Percentiles rank a stretch among this genome's conserved stretches.
Conservation (phyloP, 2,797 vertebrate species). For the Alosa sapidissima region DNA sequence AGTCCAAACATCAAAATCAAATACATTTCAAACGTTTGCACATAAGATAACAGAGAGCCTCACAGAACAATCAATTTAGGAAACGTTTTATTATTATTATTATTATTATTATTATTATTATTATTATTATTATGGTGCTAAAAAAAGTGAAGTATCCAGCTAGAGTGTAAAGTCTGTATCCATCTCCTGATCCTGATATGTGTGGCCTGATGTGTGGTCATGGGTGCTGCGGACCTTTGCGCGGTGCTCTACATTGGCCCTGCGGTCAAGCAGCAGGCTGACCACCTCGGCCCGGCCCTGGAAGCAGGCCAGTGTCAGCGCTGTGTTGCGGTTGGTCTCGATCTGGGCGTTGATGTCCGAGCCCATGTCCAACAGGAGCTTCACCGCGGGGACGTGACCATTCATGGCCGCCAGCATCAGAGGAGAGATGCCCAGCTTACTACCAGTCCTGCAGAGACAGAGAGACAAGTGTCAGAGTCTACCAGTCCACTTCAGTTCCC, state of each 20-base stretch:
- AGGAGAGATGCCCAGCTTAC: slow-evolving; percentile 97
- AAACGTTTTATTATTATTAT: too few relatives aligned
- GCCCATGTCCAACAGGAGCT: slow-evolving; percentile 96
- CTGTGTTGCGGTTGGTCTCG: slow-evolving; percentile 98
- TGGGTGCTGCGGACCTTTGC: slow-evolving; percentile 83
- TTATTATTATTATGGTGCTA: too few relatives aligned
- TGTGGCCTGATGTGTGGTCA: too few relatives aligned
- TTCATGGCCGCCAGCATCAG: slow-evolving; percentile 99
- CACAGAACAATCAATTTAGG: background rate
- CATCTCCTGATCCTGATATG: too few relatives aligned
- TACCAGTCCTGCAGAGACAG: slow-evolving; percentile 85
- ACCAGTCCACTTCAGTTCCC: background rate
- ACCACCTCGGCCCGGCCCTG: slow-evolving; percentile 98
- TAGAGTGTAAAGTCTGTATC: background rate
- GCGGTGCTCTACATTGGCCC: slow-evolving; percentile 97
- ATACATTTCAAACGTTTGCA: too few relatives aligned
- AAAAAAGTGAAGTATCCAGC: background rate
- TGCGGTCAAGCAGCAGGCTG: slow-evolving; percentile 94
- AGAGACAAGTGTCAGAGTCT: background rate
- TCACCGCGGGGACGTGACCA: slow-evolving; percentile 95
- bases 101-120: too few relatives aligned
- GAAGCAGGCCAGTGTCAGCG: slow-evolving; percentile 96
- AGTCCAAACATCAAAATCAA: background rate
- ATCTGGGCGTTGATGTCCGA: slow-evolving; percentile 99
- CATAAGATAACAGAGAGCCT: background rate